Percentiles rank a stretch among this genome's conserved stretches.
Evolutionary conservation across 2,888 invertebrate genomes (phyloP).

Genomic region (Isotomurus palustris): DNA sequence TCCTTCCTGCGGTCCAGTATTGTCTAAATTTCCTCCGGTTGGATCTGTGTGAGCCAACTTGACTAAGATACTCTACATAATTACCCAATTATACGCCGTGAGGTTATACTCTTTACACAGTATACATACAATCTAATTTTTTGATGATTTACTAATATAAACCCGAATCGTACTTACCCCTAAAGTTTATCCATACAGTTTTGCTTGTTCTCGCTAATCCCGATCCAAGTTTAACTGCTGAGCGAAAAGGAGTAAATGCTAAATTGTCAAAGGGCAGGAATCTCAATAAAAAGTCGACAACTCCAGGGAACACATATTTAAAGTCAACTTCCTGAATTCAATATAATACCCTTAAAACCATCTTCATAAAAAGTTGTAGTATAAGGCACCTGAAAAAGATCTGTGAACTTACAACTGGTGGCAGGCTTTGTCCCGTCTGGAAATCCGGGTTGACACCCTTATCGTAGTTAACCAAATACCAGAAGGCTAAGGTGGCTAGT

Average conservation of each 20-base stretch:
- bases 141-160: not conserved
- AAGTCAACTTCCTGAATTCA: not conserved
- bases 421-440: not conserved
- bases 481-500: conserved; percentile 6
- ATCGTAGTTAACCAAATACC: conserved; percentile 3
- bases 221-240: not conserved
- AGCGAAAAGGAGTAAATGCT: not conserved
- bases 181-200: not conserved
- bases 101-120: too few species aligned
- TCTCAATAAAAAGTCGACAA: not conserved
- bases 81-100: too few species aligned
- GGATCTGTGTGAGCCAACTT: not conserved
- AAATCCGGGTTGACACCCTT: conserved; percentile 5
- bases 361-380: too few species aligned
- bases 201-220: not conserved
- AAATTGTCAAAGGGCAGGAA: conserved; percentile 3
- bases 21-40: not conserved
- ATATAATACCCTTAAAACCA: not conserved
- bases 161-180: too few species aligned
- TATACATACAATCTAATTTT: too few species aligned
- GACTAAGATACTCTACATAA: not conserved
- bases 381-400: too few species aligned
- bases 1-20: too few species aligned
- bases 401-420: not conserved
- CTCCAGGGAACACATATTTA: conserved; percentile 6